phyloP scores from a whole-genome alignment of 1,140 invertebrate species.

The Drosophila bifasciata region DNA sequence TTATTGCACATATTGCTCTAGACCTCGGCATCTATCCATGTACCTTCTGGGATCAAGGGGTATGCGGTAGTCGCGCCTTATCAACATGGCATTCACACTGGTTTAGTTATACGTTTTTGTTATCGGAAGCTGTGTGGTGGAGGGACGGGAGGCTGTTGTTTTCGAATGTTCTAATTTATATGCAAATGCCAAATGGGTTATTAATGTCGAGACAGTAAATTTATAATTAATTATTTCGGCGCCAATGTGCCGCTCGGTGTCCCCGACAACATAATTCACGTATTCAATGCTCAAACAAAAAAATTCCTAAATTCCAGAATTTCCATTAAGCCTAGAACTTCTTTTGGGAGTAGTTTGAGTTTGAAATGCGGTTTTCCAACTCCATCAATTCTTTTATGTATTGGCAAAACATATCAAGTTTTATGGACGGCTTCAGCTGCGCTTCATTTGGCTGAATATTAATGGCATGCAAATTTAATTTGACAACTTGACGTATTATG shows the following conservation, averaged over 20 bases:
- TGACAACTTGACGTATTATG: constrained; percentile 61
- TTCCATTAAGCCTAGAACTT: constrained; percentile 32
- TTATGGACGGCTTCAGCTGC: constrained; percentile 40
- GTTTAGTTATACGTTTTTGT: constrained; percentile 31
- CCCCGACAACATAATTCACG: constrained; percentile 42
- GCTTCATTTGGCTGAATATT: constrained; percentile 53
- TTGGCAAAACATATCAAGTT: constrained; percentile 52
- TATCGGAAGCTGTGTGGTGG: constrained; percentile 19
- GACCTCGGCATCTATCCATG: no score
- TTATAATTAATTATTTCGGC: constrained; percentile 75
- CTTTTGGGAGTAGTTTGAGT: constrained; percentile 27
- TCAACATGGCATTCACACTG: not conserved
- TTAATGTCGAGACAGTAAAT: constrained; percentile 58
- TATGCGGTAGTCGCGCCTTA: no score
- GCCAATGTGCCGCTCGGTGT: constrained; percentile 47
- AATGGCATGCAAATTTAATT: constrained; percentile 63
- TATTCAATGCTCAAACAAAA: constrained; percentile 11
- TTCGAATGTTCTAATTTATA: constrained; percentile 77
- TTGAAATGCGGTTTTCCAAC: constrained; percentile 61
- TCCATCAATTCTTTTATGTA: constrained; percentile 45
- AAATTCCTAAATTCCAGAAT: constrained; percentile 53
- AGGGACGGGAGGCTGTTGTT: constrained; percentile 24
- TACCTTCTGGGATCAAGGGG: no score
- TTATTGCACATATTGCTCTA: no score
- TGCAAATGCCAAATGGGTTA: constrained; percentile 71